phyloP scores from a whole-genome alignment of 2,888 invertebrate genomes.

The Meandrusa payeni region DNA sequence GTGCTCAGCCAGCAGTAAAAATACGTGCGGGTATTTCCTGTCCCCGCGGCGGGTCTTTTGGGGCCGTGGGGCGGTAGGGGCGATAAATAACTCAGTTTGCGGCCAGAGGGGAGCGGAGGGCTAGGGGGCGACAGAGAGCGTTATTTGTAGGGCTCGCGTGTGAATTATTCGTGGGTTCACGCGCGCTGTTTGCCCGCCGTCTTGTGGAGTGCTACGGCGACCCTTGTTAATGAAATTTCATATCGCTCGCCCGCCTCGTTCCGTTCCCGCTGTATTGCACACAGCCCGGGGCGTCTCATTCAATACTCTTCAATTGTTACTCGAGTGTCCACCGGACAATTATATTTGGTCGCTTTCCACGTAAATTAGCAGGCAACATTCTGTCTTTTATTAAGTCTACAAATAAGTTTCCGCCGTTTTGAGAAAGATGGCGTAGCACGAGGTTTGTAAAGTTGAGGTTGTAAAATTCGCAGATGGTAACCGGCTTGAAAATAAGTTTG shows the following conservation, averaged over 20 bases:
- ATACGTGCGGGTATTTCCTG: constrained; percentile 77
- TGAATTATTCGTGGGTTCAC: constrained; percentile 80
- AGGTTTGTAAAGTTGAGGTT: too few species aligned
- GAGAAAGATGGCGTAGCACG: too few species aligned
- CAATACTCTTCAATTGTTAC: constrained; percentile 60
- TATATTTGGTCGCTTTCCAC: constrained; percentile 36
- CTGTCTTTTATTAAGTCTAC: too few species aligned
- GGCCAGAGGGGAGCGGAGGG: constrained; percentile 42
- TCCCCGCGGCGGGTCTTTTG: constrained; percentile 45
- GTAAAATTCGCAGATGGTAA: too few species aligned
- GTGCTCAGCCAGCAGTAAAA: constrained; percentile 68
- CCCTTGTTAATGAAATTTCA: constrained; percentile 79
- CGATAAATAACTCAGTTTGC: constrained; percentile 79
- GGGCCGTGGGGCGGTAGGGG: constrained; percentile 47
- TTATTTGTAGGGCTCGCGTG: constrained; percentile 80
- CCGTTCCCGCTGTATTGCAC: constrained; percentile 54
- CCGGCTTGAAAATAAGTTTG: too few species aligned
- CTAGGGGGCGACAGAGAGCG: constrained; percentile 43
- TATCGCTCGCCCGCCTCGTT: constrained; percentile 55
- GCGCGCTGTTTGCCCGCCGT: constrained; percentile 73
- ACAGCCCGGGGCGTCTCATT: constrained; percentile 47
- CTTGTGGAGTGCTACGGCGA: constrained; percentile 61
- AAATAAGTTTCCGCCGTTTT: too few species aligned
- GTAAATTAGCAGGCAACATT: constrained; percentile 31
- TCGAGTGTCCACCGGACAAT: constrained; percentile 43